Conservation (phyloP, 2,888 invertebrate genomes). For the Tromatobia lineatoria region DNA sequence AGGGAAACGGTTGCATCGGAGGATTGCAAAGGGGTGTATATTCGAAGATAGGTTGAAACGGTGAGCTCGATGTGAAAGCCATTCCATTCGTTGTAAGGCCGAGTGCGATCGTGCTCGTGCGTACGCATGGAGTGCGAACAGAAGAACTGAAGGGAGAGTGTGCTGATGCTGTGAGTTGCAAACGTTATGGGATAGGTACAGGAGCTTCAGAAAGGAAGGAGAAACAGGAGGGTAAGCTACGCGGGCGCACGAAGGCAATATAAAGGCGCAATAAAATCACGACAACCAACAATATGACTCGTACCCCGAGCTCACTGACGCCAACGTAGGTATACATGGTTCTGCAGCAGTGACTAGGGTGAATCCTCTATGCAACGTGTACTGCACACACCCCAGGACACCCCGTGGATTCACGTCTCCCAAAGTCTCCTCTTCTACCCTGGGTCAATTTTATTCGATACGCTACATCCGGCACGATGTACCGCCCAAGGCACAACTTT, state of each 20-base stretch:
- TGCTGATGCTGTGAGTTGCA: constrained; percentile 16
- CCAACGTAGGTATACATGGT: constrained; percentile 21
- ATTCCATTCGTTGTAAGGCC: constrained; percentile 41
- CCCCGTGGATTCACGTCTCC: constrained; percentile 40
- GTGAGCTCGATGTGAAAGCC: constrained; percentile 27
- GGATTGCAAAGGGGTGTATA: constrained; percentile 1
- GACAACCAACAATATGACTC: constrained; percentile 69
- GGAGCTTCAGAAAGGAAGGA: constrained; percentile 22
- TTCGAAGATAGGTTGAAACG: constrained; percentile 37
- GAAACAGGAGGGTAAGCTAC: constrained; percentile 60
- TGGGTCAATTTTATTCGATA: constrained; percentile 67
- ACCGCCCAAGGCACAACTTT: constrained; percentile 31
- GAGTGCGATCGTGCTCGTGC: constrained; percentile 31
- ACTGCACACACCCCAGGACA: constrained; percentile 19
- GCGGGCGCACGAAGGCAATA: constrained; percentile 75
- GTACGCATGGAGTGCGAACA: constrained; percentile 42
- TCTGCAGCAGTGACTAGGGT: constrained; percentile 21
- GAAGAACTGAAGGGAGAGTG: constrained; percentile 48
- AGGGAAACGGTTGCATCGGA: not conserved
- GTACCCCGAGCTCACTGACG: constrained; percentile 46
- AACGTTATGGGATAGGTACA: constrained; percentile 14
- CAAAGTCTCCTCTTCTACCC: constrained; percentile 34
- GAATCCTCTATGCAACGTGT: constrained; percentile 31
- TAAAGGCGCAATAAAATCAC: constrained; percentile 82
- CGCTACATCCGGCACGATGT: constrained; percentile 11